Base-by-base conservation (phyloP, 2,888 invertebrate genomes). In the Melolontha melolontha region DNA sequence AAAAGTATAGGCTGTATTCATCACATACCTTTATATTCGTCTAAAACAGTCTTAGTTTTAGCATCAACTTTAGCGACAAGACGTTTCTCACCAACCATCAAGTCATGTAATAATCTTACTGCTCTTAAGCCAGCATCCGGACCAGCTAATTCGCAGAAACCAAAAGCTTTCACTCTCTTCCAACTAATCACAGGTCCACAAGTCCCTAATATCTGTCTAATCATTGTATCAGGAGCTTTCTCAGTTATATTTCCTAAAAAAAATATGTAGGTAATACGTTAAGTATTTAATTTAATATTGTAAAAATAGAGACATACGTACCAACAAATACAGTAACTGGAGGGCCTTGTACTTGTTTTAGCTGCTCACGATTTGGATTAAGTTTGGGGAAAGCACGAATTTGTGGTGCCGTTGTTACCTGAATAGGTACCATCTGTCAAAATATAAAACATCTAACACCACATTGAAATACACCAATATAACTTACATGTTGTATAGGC, bases 141-240 rank as follows among this genome's bases (percentile, higher is more conserved):
- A 68, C 94, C 92, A 74, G 94, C 95, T 84, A 95, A 96, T 86
- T 98, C 98, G 85, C 98, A 97, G 86, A 98, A 99, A 8, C 98
- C 98, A 84, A 98, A 98, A 1, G 95, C 96, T 81, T 96, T 95
- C 14, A 98, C 97, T 69, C 98, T 89, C 84, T 98, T 98, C 99
- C 99, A 99, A 76, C 93, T 94, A 11, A 95, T 87, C 57, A 99
- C 96, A 70, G 92, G 92, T 2, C 99, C 99, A 86, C 98, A 98
- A 64, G 96, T 92, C 79, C 92, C 91, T 63, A 99, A 86, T 79
- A 99, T 91, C 76, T 94, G 93, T 74, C 97, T 90, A 42, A 99
- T 92, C 92, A 99, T 94, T 8, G 92, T 89, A 84, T 99, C 98
- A 0, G 97, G 96, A 44, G 96, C 97, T 75, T 94, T 90, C 75